Percentiles rank a stretch among this genome's conserved stretches.
Evolutionary conservation across 2,888 invertebrate genomes (phyloP).

Genomic region (Agonopterix arenella): DNA sequence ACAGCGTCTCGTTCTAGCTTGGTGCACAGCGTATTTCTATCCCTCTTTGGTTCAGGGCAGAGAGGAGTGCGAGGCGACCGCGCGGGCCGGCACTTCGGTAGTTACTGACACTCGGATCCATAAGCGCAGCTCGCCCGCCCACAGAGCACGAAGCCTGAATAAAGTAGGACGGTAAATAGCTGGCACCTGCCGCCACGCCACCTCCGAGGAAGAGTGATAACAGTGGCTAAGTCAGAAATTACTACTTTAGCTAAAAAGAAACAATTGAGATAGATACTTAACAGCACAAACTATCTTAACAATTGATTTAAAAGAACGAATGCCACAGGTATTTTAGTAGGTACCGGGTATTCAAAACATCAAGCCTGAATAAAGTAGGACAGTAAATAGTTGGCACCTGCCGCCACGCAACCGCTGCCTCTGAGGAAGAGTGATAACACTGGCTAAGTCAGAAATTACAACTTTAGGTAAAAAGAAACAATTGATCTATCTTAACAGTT

Average conservation of each 20-base stretch:
- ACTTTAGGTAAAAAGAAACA: no score
- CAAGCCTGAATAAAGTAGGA: conserved; percentile 55
- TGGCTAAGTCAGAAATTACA: no score
- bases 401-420: conserved; percentile 22
- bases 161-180: conserved; percentile 67
- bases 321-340: no score
- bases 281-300: no score
- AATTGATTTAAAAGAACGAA: no score
- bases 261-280: no score
- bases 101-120: conserved; percentile 67
- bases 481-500: no score
- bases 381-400: conserved; percentile 70
- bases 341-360: no score
- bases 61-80: conserved; percentile 50
- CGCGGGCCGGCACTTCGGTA: conserved; percentile 56
- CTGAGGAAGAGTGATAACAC: no score
- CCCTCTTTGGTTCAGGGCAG: conserved; percentile 30
- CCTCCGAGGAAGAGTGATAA: not conserved
- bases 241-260: no score
- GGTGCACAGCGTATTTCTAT: conserved; percentile 37
- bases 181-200: conserved; percentile 50
- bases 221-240: no score
- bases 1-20: conserved; percentile 51
- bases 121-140: conserved; percentile 54
- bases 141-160: conserved; percentile 43